A percentile compares a stretch with the other conserved stretches of the same genome.
Evolutionary conservation across 2,797 vertebrate species (phyloP).

Genomic region (Ammospiza maritima): DNA sequence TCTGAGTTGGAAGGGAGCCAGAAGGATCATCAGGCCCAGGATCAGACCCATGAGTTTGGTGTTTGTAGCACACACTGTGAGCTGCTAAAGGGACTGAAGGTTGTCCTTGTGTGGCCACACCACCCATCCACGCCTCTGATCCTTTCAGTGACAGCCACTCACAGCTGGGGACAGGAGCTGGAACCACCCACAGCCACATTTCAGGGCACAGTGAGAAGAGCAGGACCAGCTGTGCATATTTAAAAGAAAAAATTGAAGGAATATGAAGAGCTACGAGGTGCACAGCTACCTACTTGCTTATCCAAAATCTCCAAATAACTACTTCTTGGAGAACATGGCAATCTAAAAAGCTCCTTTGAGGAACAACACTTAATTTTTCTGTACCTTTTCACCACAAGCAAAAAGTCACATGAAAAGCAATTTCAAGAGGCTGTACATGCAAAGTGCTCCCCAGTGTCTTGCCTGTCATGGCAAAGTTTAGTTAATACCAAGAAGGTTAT

Average conservation of each 20-base stretch:
- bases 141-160: background rate
- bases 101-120: fast-evolving
- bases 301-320: background rate
- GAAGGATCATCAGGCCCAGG: background rate
- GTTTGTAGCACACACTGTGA: background rate
- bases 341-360: background rate
- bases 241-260: background rate
- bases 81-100: background rate
- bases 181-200: background rate
- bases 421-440: background rate
- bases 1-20: background rate
- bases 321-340: background rate
- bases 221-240: background rate
- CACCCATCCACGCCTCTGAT: background rate
- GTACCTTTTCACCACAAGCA: background rate
- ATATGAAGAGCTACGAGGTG: background rate
- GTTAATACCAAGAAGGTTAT: background rate
- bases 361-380: background rate
- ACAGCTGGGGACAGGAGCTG: background rate
- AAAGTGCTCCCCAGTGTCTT: background rate
- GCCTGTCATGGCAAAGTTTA: background rate
- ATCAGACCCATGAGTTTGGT: background rate
- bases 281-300: background rate
- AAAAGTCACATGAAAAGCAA: background rate
- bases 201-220: background rate